phyloP scores from a whole-genome alignment of 2,888 invertebrate genomes.

The Diplolepis rosae region DNA sequence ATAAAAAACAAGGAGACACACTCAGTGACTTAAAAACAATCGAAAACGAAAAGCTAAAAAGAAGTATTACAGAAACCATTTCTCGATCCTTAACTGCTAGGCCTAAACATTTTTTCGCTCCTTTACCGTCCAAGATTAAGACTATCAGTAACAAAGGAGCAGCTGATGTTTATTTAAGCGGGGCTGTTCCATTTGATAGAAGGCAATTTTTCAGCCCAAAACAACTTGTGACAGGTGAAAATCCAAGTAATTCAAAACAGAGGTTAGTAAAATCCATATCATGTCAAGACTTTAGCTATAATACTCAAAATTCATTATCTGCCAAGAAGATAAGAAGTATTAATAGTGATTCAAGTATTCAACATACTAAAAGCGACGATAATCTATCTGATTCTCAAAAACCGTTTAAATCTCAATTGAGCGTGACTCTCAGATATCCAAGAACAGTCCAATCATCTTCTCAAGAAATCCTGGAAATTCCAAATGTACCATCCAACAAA shows the following conservation, averaged over 20 bases:
- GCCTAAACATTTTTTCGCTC: constrained; percentile 66
- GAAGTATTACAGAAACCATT: not conserved
- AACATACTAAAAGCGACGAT: constrained; percentile 63
- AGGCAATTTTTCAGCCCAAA: constrained; percentile 62
- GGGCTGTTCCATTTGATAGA: constrained; percentile 36
- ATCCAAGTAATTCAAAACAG: constrained; percentile 38
- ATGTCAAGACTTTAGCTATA: constrained; percentile 64
- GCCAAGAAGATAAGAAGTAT: constrained; percentile 50
- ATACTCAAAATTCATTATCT: constrained; percentile 44
- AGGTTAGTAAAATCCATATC: constrained; percentile 63
- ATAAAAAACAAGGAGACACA: not conserved
- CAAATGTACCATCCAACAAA: constrained; percentile 62
- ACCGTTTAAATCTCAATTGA: constrained; percentile 70
- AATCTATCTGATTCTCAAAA: constrained; percentile 58
- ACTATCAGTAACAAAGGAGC: not conserved
- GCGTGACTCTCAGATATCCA: constrained; percentile 64
- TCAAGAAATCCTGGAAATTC: constrained; percentile 62
- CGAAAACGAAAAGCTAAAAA: too few relatives aligned
- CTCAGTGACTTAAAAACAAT: not conserved
- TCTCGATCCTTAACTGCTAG: constrained; percentile 35
- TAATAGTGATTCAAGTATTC: constrained; percentile 50
- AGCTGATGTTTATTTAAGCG: not conserved
- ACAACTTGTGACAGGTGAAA: constrained; percentile 53
- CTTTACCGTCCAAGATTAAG: constrained; percentile 49
- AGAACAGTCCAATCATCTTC: constrained; percentile 29